phyloP scores from a whole-genome alignment of 2,113 vertebrate species.

The Grus americana region DNA sequence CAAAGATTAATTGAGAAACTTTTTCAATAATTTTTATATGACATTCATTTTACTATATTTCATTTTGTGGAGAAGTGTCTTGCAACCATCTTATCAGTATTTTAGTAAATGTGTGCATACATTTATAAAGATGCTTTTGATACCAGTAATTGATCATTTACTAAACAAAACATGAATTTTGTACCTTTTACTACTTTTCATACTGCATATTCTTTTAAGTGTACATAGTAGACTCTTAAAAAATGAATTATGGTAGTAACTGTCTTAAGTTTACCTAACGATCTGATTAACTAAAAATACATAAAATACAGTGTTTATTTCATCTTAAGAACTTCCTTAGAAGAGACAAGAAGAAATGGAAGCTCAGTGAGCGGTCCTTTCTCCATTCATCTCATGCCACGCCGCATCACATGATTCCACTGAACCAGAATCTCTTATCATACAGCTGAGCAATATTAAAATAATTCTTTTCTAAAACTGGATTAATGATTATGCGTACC shows the following conservation, averaged over 20 bases:
- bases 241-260: neutral
- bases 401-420: neutral
- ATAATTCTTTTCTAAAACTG: neutral
- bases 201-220: neutral
- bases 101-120: neutral
- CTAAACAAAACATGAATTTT: neutral
- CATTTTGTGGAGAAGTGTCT: neutral
- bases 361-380: neutral
- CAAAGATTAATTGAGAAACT: neutral
- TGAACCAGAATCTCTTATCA: neutral
- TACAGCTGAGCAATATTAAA: conserved; percentile 20
- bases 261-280: neutral
- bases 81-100: neutral
- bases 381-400: neutral
- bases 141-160: neutral
- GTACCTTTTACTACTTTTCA: neutral
- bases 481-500: neutral
- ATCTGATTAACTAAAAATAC: neutral
- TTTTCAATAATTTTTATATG: neutral
- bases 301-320: neutral
- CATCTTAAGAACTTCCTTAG: neutral
- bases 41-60: neutral
- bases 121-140: neutral
- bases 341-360: neutral
- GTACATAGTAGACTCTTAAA: neutral